Conservation (phyloP, 2,797 vertebrate species). For the Galagoides demidoff region DNA sequence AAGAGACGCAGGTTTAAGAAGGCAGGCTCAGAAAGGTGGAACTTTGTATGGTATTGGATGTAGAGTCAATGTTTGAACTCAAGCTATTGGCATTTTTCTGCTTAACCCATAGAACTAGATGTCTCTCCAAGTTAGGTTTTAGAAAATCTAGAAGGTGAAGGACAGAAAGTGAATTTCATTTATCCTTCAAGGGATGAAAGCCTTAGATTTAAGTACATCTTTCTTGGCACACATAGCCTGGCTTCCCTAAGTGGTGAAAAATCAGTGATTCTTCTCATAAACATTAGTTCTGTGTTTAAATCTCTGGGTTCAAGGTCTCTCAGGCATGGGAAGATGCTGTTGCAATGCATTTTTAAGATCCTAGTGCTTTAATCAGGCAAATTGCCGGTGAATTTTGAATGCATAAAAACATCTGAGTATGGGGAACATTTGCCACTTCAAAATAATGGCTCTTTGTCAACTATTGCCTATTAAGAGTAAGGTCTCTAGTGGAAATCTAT, state of each 20-base stretch:
- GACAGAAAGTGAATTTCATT: not conserved
- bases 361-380: not conserved
- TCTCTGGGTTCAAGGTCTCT: not conserved
- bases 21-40: not conserved
- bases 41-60: not conserved
- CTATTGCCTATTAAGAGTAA: not conserved
- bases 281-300: not conserved
- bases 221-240: not conserved
- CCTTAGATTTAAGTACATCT: not conserved
- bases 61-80: not conserved
- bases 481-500: not conserved
- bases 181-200: not conserved
- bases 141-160: not conserved
- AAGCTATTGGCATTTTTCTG: not conserved
- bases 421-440: not conserved
- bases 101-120: not conserved
- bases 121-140: not conserved
- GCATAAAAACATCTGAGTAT: not conserved
- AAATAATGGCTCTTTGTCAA: slow-evolving; percentile 3
- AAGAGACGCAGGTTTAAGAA: not conserved
- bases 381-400: slow-evolving; percentile 5
- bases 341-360: not conserved
- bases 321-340: not conserved
- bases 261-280: not conserved
- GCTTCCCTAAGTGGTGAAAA: slow-evolving; percentile 21